Percentiles rank a stretch among this genome's conserved stretches.
These are phyloP conservation scores for Drosophila mulleri DNA, from an alignment of 2,888 invertebrate genomes.

Conservation along the genomic window DNA sequence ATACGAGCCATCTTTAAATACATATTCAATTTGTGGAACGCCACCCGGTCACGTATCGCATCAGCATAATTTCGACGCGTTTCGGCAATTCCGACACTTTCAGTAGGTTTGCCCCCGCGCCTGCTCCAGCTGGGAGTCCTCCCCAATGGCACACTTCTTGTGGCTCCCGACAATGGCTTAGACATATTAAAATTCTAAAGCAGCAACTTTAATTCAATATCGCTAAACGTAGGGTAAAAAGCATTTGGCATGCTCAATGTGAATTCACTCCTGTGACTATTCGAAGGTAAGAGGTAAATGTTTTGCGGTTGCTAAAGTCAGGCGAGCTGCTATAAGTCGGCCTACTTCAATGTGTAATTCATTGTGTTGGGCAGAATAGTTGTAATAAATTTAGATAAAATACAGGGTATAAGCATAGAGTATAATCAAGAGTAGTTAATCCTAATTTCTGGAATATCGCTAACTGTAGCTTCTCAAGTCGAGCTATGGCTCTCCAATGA, in stretches of 20 bases:
- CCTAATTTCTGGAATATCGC: no score
- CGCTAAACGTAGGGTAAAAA: slow-evolving; percentile 1
- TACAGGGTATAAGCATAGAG: no score
- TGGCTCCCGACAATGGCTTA: slow-evolving; percentile 2
- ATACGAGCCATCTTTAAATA: neutral
- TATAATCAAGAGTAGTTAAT: no score
- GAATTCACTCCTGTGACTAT: neutral
- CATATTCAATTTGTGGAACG: slow-evolving; percentile 65
- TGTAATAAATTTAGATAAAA: no score
- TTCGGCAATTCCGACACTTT: slow-evolving; percentile 74
- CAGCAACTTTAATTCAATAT: slow-evolving; percentile 59
- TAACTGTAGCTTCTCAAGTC: no score
- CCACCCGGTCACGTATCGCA: slow-evolving; percentile 50
- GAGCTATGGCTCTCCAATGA: no score
- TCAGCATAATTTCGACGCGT: slow-evolving; percentile 71
- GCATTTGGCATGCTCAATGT: slow-evolving; percentile 4
- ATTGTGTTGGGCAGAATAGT: rapidly evolving
- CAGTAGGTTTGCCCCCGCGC: slow-evolving; percentile 10
- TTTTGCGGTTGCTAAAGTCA: neutral
- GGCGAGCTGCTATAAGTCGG: neutral
- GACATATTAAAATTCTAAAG: slow-evolving; percentile 67
- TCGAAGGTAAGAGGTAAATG: neutral
- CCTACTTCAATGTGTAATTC: neutral
- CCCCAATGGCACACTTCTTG: slow-evolving; percentile 1
- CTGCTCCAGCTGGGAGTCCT: neutral